Conservation (phyloP, 1,140 invertebrate genomes). For the Hirudo medicinalis region DNA sequence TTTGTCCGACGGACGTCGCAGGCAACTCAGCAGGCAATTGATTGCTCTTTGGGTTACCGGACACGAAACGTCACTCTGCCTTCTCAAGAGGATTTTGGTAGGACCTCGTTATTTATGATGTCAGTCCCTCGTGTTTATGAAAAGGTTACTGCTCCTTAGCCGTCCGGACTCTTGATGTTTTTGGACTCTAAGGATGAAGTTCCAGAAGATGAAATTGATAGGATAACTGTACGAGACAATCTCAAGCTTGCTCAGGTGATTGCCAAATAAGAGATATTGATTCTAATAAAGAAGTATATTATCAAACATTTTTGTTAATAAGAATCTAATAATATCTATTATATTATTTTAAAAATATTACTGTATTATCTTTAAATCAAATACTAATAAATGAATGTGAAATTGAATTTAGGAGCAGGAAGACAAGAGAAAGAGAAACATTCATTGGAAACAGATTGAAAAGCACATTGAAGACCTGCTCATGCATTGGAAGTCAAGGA, state of each 20-base stretch:
- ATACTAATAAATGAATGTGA: background rate
- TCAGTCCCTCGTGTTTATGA: background rate
- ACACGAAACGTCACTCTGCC: constrained; percentile 74
- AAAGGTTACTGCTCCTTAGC: constrained; percentile 33
- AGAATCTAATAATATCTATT: no score
- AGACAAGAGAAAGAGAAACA: constrained; percentile 37
- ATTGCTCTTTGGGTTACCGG: constrained; percentile 93
- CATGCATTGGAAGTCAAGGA: constrained; percentile 72
- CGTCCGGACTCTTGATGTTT: constrained; percentile 71
- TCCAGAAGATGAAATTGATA: constrained; percentile 61
- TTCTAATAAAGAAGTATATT: no score
- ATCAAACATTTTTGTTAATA: no score
- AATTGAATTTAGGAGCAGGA: constrained; percentile 32
- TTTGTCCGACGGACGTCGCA: constrained; percentile 25
- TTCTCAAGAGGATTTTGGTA: constrained; percentile 79
- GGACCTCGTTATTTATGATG: constrained; percentile 26
- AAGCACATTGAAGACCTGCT: constrained; percentile 55
- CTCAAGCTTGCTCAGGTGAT: constrained; percentile 80
- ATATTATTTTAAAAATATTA: no score
- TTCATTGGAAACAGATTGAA: constrained; percentile 44
- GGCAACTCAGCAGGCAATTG: constrained; percentile 87
- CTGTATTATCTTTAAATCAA: no score
- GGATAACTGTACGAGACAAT: constrained; percentile 76
- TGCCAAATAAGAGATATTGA: constrained; percentile 16
- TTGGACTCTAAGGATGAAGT: constrained; percentile 75